Evolutionary conservation across 2,113 vertebrate genomes (phyloP).

Genomic region (Alouatta palliata): DNA sequence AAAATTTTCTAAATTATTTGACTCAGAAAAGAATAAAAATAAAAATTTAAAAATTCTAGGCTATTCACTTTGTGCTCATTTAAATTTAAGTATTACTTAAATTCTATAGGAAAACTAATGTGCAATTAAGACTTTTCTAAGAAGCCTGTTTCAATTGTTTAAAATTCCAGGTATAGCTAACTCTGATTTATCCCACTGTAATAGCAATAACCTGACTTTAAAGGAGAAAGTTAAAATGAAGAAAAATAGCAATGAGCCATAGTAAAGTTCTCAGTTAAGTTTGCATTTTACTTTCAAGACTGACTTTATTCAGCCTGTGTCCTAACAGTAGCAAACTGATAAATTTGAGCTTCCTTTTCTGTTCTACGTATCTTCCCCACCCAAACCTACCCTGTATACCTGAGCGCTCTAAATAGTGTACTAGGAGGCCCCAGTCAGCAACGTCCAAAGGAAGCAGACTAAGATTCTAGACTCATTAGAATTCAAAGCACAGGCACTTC

Average conservation of each 20-base stretch:
- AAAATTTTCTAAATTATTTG: slow-evolving; percentile 40
- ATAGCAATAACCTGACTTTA: background rate
- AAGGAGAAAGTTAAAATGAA: too few species aligned
- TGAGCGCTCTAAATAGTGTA: background rate
- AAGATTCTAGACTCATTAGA: slow-evolving; percentile 4
- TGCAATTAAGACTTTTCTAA: slow-evolving; percentile 33
- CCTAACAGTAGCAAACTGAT: background rate
- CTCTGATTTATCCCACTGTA: slow-evolving; percentile 12
- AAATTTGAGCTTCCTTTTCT: background rate
- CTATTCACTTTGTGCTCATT: slow-evolving; percentile 14
- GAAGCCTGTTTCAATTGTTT: slow-evolving; percentile 15
- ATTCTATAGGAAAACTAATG: slow-evolving; percentile 45
- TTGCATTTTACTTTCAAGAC: slow-evolving; percentile 42
- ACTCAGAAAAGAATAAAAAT: too few species aligned
- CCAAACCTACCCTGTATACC: background rate
- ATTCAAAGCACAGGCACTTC: background rate
- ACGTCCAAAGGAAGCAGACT: background rate
- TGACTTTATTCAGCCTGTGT: background rate
- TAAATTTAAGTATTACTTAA: slow-evolving; percentile 59
- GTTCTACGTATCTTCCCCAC: background rate
- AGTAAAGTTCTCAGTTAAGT: background rate
- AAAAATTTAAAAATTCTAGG: background rate
- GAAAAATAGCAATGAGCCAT: background rate
- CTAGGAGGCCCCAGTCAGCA: background rate
- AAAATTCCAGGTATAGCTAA: background rate